A percentile compares a stretch with the other conserved stretches of the same genome.
Evolutionary conservation across 2,888 invertebrate genomes (phyloP).

Genomic region (Lamproptera curius): DNA sequence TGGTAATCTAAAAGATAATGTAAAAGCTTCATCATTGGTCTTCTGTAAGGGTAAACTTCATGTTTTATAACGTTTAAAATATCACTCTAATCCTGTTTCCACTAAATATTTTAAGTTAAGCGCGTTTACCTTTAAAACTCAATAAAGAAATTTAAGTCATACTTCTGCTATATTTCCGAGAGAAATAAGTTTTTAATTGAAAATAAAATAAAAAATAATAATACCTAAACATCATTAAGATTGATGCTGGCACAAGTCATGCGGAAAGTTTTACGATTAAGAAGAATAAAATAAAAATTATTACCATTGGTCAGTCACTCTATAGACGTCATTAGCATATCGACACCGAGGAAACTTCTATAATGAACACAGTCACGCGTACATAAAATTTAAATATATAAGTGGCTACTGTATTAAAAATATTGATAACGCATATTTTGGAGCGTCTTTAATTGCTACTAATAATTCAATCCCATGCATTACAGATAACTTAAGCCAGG

Average conservation of each 20-base stretch:
- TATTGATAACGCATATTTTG: conserved; percentile 72
- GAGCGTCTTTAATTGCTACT: conserved; percentile 66
- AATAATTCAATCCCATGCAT: conserved; percentile 69
- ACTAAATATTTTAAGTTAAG: too few relatives aligned
- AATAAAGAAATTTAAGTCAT: too few relatives aligned
- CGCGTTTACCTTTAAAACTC: too few relatives aligned
- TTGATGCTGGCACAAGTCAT: conserved; percentile 9
- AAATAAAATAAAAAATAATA: too few relatives aligned
- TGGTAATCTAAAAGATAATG: too few relatives aligned
- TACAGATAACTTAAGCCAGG: conserved; percentile 48
- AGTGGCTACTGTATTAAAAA: conserved; percentile 74
- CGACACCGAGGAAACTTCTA: conserved; percentile 48
- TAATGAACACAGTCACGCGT: conserved; percentile 70
- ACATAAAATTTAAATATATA: conserved; percentile 69
- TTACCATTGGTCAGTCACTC: conserved; percentile 24
- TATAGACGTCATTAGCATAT: conserved; percentile 47
- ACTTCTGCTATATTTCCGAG: too few relatives aligned
- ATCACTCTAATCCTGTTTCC: too few relatives aligned
- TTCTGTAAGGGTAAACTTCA: too few relatives aligned
- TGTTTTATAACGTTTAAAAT: too few relatives aligned
- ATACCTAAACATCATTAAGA: too few relatives aligned
- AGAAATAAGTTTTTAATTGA: too few relatives aligned
- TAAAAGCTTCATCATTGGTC: too few relatives aligned
- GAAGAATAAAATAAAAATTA: conserved; percentile 8
- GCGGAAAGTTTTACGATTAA: conserved; percentile 11